Evolutionary conservation across 2,113 vertebrate genomes (phyloP).

Genomic region (Pavo muticus): DNA sequence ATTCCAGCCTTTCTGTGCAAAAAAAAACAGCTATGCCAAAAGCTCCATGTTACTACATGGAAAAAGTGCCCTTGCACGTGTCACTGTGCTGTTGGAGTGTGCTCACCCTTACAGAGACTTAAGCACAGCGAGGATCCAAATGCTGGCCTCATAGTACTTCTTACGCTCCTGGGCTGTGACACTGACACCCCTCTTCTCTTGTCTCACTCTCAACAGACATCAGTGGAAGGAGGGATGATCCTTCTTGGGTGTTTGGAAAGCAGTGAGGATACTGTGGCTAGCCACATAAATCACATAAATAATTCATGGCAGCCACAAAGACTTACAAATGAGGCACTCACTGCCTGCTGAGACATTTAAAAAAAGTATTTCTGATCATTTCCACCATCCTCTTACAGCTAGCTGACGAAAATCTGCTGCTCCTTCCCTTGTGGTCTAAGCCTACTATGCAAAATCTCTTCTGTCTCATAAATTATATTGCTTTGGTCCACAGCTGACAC

Average conservation of each 20-base stretch:
- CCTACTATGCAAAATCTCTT: background rate
- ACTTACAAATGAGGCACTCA: background rate
- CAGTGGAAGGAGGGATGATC: background rate
- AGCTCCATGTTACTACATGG: background rate
- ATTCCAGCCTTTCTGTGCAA: background rate
- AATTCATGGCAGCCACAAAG: background rate
- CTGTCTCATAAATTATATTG: background rate
- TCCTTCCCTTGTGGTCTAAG: background rate
- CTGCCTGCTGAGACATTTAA: background rate
- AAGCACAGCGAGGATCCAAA: background rate
- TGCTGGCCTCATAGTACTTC: accelerated
- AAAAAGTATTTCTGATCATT: background rate
- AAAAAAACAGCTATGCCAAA: background rate
- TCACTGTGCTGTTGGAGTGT: background rate
- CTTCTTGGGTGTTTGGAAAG: background rate
- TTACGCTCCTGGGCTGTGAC: background rate
- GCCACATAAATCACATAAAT: background rate
- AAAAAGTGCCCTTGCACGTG: accelerated
- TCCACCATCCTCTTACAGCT: accelerated
- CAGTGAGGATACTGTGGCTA: no score
- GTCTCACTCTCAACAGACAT: background rate
- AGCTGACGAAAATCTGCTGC: background rate
- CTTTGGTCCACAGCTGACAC: background rate
- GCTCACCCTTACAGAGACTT: accelerated
- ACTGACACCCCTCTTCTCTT: background rate